A percentile compares a stretch with the other conserved stretches of the same genome.
Evolutionary conservation across 2,113 vertebrate genomes (phyloP).

Genomic region (Sprattus sprattus): DNA sequence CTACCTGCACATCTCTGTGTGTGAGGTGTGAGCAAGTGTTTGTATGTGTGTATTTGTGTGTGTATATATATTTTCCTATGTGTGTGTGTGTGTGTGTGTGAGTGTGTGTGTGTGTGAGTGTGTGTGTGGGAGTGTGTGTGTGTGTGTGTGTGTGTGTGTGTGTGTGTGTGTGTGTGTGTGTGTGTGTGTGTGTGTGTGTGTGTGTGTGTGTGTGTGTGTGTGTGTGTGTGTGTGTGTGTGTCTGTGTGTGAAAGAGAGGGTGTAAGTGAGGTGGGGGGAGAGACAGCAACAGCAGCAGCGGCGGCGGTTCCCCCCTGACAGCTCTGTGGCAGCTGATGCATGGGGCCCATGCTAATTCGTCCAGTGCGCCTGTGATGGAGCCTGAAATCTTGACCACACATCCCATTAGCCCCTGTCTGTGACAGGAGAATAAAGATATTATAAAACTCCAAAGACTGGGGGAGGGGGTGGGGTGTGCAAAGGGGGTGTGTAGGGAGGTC

Average conservation of each 20-base stretch:
- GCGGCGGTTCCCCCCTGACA: constrained; percentile 74
- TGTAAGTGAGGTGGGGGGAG: not conserved
- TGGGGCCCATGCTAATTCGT: constrained; percentile 92
- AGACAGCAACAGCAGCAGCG: not conserved
- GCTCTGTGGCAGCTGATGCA: constrained; percentile 94
- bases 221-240: not conserved
- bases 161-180: not conserved
- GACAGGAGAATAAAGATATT: constrained; percentile 89
- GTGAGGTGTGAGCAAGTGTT: not conserved
- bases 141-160: not conserved
- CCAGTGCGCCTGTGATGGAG: constrained; percentile 90
- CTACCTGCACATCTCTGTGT: not conserved
- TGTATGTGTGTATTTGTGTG: not conserved
- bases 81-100: not conserved
- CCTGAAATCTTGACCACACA: constrained; percentile 97
- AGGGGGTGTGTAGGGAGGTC: constrained; percentile 63
- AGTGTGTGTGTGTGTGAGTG: not conserved
- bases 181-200: not conserved
- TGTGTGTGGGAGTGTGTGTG: not conserved
- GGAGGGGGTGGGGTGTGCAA: constrained; percentile 52
- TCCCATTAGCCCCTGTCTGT: constrained; percentile 98
- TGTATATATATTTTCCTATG: not conserved
- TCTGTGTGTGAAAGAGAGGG: not conserved
- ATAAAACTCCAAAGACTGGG: constrained; percentile 70
- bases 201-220: constrained; percentile 1